Conservation (phyloP, 2,797 vertebrate genomes). For the Dallia pectoralis region DNA sequence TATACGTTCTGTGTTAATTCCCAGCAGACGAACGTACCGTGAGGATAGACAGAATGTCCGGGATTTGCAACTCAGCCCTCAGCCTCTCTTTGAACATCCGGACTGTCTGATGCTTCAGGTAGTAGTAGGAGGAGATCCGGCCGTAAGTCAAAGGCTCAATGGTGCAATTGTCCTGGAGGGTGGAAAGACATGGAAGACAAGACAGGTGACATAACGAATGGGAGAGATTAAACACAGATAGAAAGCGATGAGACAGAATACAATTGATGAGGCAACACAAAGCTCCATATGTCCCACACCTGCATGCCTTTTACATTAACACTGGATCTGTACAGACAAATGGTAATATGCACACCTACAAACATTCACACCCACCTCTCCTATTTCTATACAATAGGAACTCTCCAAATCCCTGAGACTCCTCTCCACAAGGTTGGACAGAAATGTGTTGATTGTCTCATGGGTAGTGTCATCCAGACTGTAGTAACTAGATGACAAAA, state of each 20-base stretch:
- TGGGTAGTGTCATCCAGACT: conserved; percentile 88
- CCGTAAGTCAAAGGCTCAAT: conserved; percentile 87
- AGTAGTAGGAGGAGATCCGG: conserved; percentile 94
- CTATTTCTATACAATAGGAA: conserved; percentile 91
- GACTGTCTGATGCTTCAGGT: conserved; percentile 91
- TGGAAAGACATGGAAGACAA: neutral
- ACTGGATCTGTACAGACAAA: neutral
- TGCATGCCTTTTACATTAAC: neutral
- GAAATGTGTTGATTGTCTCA: conserved; percentile 89
- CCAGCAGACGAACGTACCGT: conserved; percentile 77
- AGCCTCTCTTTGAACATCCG: conserved; percentile 89
- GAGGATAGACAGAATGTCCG: conserved; percentile 86
- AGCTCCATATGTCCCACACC: neutral
- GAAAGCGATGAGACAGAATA: no score
- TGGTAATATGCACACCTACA: neutral
- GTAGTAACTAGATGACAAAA: conserved; percentile 89
- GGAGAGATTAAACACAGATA: no score
- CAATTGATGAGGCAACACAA: neutral
- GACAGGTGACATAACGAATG: no score
- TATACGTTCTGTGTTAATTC: neutral
- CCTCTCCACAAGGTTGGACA: conserved; percentile 88
- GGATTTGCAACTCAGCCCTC: conserved; percentile 80
- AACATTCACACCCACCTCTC: conserved; percentile 75
- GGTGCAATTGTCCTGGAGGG: conserved; percentile 80
- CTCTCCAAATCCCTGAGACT: conserved; percentile 88